A percentile compares a stretch with the other conserved stretches of the same genome.
These are phyloP conservation scores for Synanthedon andrenaeformis DNA, from an alignment of 2,888 invertebrate species.

Conservation along the genomic window DNA sequence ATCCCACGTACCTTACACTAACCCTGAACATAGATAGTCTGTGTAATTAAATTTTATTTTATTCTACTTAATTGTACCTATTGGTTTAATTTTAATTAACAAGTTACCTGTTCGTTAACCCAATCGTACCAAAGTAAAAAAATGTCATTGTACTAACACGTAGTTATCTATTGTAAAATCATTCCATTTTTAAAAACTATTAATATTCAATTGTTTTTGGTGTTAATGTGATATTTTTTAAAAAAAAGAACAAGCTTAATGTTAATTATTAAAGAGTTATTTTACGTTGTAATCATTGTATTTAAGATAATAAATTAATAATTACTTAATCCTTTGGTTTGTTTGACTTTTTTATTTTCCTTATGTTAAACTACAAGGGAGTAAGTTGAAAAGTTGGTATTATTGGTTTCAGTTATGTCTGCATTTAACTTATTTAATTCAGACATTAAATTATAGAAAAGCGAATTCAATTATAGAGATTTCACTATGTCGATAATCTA, in stretches of 20 bases:
- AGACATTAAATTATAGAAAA: too few species aligned
- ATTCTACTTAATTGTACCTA: too few species aligned
- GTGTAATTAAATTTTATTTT: too few species aligned
- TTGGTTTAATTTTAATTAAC: background rate
- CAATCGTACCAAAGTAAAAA: conserved; percentile 35
- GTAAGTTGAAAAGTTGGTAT: too few species aligned
- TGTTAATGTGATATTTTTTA: conserved; percentile 56
- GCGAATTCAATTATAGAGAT: too few species aligned
- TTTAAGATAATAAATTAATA: conserved; percentile 58
- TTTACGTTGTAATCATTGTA: conserved; percentile 68
- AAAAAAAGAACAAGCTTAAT: conserved; percentile 64
- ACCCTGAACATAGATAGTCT: too few species aligned
- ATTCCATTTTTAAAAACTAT: conserved; percentile 42
- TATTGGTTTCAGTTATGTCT: too few species aligned
- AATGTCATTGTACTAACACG: conserved; percentile 10
- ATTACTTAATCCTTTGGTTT: conserved; percentile 8
- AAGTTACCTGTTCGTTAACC: conserved; percentile 9
- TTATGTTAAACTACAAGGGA: too few species aligned
- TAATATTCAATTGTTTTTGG: conserved; percentile 39
- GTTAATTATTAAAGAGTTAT: conserved; percentile 62
- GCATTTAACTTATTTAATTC: too few species aligned
- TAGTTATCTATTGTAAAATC: conserved; percentile 16
- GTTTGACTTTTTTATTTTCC: too few species aligned
- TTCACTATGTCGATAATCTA: too few species aligned
- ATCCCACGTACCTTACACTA: too few species aligned